Conservation (phyloP, 2,113 vertebrate genomes). For the Myotis yumanensis region DNA sequence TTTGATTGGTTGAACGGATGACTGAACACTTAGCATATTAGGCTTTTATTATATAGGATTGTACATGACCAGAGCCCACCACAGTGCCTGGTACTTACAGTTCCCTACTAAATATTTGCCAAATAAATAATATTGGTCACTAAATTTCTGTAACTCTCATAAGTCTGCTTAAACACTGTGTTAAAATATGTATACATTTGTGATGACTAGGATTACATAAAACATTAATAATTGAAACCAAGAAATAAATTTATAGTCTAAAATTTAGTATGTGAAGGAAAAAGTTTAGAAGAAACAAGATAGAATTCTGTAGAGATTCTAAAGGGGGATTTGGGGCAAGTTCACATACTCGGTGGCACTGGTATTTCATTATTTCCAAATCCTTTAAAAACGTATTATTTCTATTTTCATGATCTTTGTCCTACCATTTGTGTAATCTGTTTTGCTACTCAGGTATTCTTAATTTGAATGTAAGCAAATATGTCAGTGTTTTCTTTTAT, state of each 20-base stretch:
- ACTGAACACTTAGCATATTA: too few relatives aligned
- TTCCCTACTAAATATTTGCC: neutral
- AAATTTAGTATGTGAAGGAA: neutral
- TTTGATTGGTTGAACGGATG: too few relatives aligned
- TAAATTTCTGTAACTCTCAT: neutral
- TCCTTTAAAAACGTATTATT: neutral
- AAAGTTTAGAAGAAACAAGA: neutral
- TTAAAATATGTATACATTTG: neutral
- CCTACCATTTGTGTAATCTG: neutral
- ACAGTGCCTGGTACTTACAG: too few relatives aligned
- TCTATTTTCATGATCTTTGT: neutral
- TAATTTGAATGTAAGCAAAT: neutral
- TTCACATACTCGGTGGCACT: neutral
- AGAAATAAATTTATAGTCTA: slow-evolving; percentile 3
- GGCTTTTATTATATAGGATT: too few relatives aligned
- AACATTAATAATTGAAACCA: neutral
- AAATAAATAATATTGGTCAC: neutral
- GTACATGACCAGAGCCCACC: too few relatives aligned
- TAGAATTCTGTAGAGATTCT: slow-evolving; percentile 1
- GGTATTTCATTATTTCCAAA: slow-evolving; percentile 8
- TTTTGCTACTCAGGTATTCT: neutral
- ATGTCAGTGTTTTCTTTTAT: neutral
- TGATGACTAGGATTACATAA: neutral
- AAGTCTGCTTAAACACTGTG: neutral
- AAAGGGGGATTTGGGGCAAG: neutral